Conservation (phyloP, 1,140 invertebrate species). For the Lepeophtheirus salmonis region DNA sequence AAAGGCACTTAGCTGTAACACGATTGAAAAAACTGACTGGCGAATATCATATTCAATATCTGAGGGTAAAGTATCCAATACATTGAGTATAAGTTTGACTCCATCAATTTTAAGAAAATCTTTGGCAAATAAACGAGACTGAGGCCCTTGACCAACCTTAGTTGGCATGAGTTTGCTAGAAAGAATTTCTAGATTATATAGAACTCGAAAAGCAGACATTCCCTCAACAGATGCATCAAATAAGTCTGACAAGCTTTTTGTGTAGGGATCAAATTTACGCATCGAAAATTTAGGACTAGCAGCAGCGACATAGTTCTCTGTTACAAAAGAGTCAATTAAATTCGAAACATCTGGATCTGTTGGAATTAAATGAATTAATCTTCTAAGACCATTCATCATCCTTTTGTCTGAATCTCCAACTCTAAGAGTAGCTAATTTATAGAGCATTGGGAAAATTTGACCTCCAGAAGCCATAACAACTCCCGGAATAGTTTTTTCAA, state of each 20-base stretch:
- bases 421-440: conserved; percentile 30
- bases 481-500: conserved; percentile 35
- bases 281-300: conserved; percentile 21
- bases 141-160: conserved; percentile 24
- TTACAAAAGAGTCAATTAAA: conserved; percentile 29
- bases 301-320: conserved; percentile 17
- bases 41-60: conserved; percentile 33
- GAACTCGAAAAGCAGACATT: conserved; percentile 33
- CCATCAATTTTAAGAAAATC: conserved; percentile 32
- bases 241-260: conserved; percentile 28
- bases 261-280: conserved; percentile 21
- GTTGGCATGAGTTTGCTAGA: conserved; percentile 35
- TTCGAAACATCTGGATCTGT: conserved; percentile 33
- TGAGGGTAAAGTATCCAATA: conserved; percentile 30
- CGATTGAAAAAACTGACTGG: conserved; percentile 33
- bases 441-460: conserved; percentile 35
- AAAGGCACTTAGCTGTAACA: conserved; percentile 31
- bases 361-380: conserved; percentile 33
- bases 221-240: conserved; percentile 28
- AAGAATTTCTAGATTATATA: conserved; percentile 36
- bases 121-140: conserved; percentile 30
- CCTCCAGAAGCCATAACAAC: conserved; percentile 34
- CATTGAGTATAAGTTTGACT: conserved; percentile 29
- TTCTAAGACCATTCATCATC: conserved; percentile 30
- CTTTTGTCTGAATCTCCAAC: conserved; percentile 23